Conservation (phyloP, 2,113 vertebrate genomes). For the Archocentrus centrarchus region DNA sequence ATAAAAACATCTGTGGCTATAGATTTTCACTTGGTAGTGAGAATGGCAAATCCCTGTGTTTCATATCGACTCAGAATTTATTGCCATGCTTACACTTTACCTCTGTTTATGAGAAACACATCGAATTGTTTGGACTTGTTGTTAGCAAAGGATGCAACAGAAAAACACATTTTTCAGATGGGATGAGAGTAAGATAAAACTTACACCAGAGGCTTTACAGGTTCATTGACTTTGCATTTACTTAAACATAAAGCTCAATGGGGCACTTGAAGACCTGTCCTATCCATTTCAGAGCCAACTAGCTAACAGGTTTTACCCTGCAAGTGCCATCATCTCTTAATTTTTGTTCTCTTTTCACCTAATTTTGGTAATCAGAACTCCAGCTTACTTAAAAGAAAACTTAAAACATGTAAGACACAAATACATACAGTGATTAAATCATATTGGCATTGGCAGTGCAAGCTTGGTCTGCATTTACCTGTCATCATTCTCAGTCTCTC, state of each 20-base stretch:
- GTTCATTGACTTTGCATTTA: background rate
- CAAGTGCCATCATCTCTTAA: background rate
- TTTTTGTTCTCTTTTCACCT: constrained; percentile 1
- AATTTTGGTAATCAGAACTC: constrained; percentile 48
- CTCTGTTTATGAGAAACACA: constrained; percentile 23
- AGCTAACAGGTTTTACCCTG: background rate
- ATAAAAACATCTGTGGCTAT: constrained; percentile 45
- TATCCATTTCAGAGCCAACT: constrained; percentile 21
- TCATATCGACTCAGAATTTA: constrained; percentile 42
- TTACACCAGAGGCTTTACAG: background rate
- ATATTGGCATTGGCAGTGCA: constrained; percentile 80
- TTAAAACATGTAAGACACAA: constrained; percentile 16
- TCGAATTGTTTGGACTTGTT: constrained; percentile 16
- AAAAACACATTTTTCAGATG: constrained; percentile 50
- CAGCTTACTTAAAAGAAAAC: constrained; percentile 30
- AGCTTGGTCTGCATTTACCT: constrained; percentile 67
- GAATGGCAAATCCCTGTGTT: constrained; percentile 50
- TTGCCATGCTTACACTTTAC: constrained; percentile 30
- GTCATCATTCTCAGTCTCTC: constrained; percentile 34
- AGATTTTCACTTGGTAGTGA: constrained; percentile 35
- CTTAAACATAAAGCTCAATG: constrained; percentile 34
- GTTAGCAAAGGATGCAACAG: constrained; percentile 29
- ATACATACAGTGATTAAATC: constrained; percentile 51
- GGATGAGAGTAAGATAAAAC: constrained; percentile 18
- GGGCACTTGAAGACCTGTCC: constrained; percentile 22